Percentiles rank a stretch among this genome's conserved stretches.
These are phyloP conservation scores for Acanthurus lineatus DNA, from an alignment of 2,797 vertebrate species.

Conservation along the genomic window DNA sequence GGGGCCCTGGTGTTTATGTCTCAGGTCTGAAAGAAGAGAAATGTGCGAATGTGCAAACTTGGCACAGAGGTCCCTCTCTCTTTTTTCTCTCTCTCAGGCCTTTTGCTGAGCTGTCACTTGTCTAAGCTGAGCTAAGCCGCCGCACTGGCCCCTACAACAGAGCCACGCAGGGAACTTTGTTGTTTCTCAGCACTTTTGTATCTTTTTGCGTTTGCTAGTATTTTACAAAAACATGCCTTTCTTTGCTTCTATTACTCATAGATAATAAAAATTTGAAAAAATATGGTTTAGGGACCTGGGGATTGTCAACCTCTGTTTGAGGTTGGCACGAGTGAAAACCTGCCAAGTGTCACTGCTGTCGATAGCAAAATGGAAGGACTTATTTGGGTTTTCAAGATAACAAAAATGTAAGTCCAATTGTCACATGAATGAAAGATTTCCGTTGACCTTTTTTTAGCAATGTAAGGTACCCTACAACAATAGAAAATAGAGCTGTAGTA, in stretches of 20 bases:
- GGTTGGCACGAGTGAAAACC: conserved; percentile 2
- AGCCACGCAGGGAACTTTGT: conserved; percentile 64
- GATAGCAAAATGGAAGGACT: too few species aligned
- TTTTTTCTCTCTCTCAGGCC: conserved; percentile 44
- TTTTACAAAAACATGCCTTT: conserved; percentile 32
- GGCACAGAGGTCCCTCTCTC: conserved; percentile 49
- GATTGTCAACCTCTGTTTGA: background rate
- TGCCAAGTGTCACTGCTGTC: background rate
- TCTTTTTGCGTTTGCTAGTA: conserved; percentile 52
- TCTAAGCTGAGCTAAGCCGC: conserved; percentile 73
- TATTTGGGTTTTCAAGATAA: background rate
- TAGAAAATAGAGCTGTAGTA: background rate
- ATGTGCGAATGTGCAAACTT: conserved; percentile 71
- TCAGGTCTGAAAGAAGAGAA: conserved; percentile 59
- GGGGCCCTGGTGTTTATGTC: conserved; percentile 44
- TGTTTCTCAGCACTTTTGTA: conserved; percentile 78
- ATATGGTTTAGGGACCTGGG: background rate
- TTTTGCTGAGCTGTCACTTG: conserved; percentile 80
- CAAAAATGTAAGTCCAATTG: background rate
- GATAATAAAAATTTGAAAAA: conserved; percentile 26
- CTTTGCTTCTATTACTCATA: conserved; percentile 19
- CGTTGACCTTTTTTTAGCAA: background rate
- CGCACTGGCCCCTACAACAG: conserved; percentile 57
- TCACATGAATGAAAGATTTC: conserved; percentile 16
- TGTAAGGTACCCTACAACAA: background rate